phyloP scores from a whole-genome alignment of 1,140 invertebrate species.

The Samia ricini region DNA sequence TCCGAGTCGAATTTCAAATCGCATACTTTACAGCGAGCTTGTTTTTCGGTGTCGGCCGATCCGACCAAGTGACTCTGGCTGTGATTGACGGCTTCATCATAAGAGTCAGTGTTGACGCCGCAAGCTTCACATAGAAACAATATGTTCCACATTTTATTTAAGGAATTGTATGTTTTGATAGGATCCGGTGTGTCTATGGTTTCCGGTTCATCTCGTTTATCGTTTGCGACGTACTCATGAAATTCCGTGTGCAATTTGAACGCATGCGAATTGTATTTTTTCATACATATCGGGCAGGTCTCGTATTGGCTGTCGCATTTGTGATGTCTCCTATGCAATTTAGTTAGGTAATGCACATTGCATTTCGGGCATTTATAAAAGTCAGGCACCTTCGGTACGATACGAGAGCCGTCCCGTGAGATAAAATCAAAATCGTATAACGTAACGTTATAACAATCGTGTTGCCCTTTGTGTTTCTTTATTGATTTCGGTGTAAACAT shows the following conservation, averaged over 20 bases:
- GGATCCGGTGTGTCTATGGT: conserved; percentile 15
- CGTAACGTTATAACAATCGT: not conserved
- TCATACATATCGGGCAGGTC: conserved; percentile 18
- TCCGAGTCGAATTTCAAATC: not conserved
- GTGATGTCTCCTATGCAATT: not conserved
- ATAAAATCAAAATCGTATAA: not conserved
- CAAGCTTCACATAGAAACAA: conserved; percentile 23
- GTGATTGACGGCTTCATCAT: conserved; percentile 26
- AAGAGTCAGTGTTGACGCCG: conserved; percentile 16
- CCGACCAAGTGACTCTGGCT: conserved; percentile 19
- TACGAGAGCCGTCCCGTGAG: not conserved
- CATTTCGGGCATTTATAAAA: conserved; percentile 17
- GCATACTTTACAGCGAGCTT: not conserved
- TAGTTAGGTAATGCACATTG: conserved; percentile 7
- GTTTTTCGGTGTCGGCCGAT: no score
- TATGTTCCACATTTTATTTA: conserved; percentile 23
- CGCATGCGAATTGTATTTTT: conserved; percentile 14
- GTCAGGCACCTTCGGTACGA: conserved; percentile 3
- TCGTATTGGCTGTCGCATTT: conserved; percentile 10
- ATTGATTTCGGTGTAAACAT: not conserved
- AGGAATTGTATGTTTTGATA: conserved; percentile 18
- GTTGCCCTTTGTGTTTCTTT: not conserved
- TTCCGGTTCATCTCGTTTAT: not conserved
- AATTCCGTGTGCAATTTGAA: conserved; percentile 17
- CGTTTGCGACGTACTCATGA: conserved; percentile 10